Evolutionary conservation across 2,888 invertebrate genomes (phyloP).

Genomic region (Imbricaverruca yamaguchii): DNA sequence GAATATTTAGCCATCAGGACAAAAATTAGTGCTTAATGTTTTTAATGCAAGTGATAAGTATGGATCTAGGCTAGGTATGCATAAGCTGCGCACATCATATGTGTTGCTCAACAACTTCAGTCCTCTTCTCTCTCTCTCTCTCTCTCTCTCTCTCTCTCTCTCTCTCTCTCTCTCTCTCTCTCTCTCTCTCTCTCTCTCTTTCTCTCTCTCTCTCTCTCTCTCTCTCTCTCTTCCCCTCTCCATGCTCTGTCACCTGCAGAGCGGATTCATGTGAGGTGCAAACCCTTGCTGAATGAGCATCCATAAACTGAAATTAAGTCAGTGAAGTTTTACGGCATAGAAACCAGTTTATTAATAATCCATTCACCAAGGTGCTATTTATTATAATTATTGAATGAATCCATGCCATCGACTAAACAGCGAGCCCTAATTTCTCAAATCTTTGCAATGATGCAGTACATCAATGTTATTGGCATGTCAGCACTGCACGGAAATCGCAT

Average conservation of each 20-base stretch:
- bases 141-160: too few species aligned
- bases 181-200: too few species aligned
- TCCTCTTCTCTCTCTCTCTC: too few species aligned
- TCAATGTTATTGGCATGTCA: neutral
- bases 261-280: neutral
- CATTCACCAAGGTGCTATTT: neutral
- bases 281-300: neutral
- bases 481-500: neutral
- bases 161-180: too few species aligned
- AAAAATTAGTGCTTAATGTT: too few species aligned
- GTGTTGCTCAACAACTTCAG: too few species aligned
- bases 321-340: slow-evolving; percentile 7
- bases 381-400: slow-evolving; percentile 2
- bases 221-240: neutral
- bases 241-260: neutral
- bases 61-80: too few species aligned
- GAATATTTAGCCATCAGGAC: too few species aligned
- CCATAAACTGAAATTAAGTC: slow-evolving; percentile 14
- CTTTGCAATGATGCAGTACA: neutral
- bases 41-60: too few species aligned
- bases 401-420: too few species aligned
- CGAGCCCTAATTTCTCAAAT: neutral
- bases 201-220: too few species aligned
- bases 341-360: slow-evolving; percentile 18
- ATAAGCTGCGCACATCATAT: too few species aligned